Evolutionary conservation across 2,113 vertebrate genomes (phyloP).

Genomic region (Cebus imitator): DNA sequence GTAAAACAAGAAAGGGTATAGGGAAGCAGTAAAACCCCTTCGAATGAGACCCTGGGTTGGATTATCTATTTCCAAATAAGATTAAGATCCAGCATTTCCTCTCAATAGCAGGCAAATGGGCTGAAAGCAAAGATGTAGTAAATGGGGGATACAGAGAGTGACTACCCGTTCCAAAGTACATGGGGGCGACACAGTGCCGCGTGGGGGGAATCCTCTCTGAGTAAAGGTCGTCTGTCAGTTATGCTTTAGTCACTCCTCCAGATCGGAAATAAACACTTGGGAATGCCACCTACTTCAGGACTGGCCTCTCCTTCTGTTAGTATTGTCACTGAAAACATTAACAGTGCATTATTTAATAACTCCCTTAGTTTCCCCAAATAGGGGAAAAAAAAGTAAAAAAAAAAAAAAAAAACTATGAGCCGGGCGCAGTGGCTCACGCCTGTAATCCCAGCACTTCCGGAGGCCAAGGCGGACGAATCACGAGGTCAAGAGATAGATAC

Average conservation of each 20-base stretch:
- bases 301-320: conserved; percentile 3
- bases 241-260: neutral
- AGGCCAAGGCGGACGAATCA: too few relatives aligned
- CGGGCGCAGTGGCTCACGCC: too few relatives aligned
- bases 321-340: conserved; percentile 26
- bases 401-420: too few relatives aligned
- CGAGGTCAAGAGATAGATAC: too few relatives aligned
- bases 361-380: neutral
- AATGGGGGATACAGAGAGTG: neutral
- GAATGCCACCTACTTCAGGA: conserved; percentile 47
- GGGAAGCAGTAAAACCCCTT: neutral
- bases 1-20: neutral
- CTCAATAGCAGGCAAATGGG: neutral
- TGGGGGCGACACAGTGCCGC: neutral
- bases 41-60: neutral
- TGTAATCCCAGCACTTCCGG: too few relatives aligned
- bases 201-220: neutral
- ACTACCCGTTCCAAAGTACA: neutral
- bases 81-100: neutral
- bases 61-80: neutral
- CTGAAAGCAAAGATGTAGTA: neutral
- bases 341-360: conserved; percentile 51
- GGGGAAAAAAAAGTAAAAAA: neutral
- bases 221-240: neutral
- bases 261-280: neutral